A percentile compares a stretch with the other conserved stretches of the same genome.
phyloP scores from a whole-genome alignment of 2,113 vertebrate genomes.

The Numenius arquata region DNA sequence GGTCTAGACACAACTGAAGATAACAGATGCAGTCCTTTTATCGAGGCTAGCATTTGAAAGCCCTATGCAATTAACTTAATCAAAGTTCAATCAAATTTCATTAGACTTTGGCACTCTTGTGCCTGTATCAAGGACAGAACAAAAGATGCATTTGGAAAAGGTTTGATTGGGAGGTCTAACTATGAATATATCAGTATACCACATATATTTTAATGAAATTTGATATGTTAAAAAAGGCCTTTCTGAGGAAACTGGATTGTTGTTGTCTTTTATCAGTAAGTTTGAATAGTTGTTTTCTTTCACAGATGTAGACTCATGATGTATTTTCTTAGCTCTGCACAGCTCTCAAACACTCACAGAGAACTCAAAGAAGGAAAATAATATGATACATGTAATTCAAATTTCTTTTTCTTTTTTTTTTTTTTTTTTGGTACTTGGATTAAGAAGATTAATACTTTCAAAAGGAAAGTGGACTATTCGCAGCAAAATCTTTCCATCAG shows the following conservation, averaged over 20 bases:
- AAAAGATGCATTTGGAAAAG: background rate
- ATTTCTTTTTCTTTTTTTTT: background rate
- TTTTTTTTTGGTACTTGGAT: background rate
- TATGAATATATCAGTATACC: background rate
- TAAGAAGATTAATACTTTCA: background rate
- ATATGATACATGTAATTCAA: background rate
- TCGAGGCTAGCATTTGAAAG: background rate
- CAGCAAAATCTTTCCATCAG: background rate
- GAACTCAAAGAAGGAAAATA: background rate
- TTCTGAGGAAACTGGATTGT: background rate
- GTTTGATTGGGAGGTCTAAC: background rate
- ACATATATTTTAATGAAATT: background rate
- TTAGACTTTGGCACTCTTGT: background rate
- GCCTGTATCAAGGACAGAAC: background rate
- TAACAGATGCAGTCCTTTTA: background rate
- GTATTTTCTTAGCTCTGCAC: background rate
- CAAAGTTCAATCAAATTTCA: slow-evolving; percentile 19
- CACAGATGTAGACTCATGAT: background rate
- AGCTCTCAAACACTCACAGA: background rate
- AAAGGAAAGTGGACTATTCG: background rate
- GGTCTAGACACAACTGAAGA: background rate
- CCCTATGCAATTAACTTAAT: slow-evolving; percentile 10
- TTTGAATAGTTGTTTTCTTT: background rate
- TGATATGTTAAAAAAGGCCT: background rate
- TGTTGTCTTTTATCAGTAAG: background rate